A percentile compares a stretch with the other conserved stretches of the same genome.
Evolutionary conservation across 2,888 invertebrate genomes (phyloP).

Genomic region (Eupithecia subfuscata): DNA sequence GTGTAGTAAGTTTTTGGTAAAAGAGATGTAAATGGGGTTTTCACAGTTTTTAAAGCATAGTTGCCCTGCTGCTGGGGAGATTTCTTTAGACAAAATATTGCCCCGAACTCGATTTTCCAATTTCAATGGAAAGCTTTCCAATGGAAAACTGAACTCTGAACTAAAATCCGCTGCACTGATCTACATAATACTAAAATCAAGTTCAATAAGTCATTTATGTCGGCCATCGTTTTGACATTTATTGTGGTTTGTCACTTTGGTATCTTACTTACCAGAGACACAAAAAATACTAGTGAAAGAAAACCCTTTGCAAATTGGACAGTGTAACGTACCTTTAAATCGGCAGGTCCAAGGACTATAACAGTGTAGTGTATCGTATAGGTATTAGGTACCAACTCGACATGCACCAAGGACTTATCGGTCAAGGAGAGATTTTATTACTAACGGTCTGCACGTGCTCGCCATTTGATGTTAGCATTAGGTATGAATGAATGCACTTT

Average conservation of each 20-base stretch:
- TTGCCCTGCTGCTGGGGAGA: not conserved
- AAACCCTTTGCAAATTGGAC: not conserved
- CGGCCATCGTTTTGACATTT: not conserved
- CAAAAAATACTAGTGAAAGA: not conserved
- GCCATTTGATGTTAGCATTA: not conserved
- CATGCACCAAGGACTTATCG: constrained; percentile 25
- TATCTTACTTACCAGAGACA: not conserved
- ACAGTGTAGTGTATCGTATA: constrained; percentile 18
- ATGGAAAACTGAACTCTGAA: not conserved
- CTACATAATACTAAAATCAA: not conserved
- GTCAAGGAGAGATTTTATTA: constrained; percentile 31
- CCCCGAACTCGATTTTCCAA: not conserved
- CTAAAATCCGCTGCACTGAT: not conserved
- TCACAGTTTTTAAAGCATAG: not conserved
- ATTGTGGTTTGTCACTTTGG: not conserved
- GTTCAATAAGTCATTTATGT: not conserved
- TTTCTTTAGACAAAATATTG: not conserved
- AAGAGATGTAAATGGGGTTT: too few species aligned
- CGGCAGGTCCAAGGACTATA: constrained; percentile 13
- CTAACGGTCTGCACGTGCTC: constrained; percentile 14
- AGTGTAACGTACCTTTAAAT: constrained; percentile 1
- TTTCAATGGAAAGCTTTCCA: not conserved
- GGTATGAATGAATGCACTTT: not conserved
- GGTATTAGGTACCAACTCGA: not conserved
- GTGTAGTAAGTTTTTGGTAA: not conserved